Percentiles rank a stretch among this genome's conserved stretches.
Conservation (phyloP, 2,888 invertebrate species). For the Galerucella pusilla region DNA sequence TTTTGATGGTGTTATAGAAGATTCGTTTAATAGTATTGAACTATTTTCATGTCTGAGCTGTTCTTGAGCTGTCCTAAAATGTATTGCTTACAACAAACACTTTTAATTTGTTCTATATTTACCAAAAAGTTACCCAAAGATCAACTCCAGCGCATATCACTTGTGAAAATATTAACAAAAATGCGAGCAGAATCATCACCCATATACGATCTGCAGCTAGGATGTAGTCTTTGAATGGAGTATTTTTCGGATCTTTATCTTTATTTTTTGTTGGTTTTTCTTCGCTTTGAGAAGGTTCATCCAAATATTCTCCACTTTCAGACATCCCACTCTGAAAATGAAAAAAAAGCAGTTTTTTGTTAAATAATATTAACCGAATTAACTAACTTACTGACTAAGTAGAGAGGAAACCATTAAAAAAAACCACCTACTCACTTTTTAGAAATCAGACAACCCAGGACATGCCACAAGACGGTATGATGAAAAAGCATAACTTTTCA, state of each 20-base stretch:
- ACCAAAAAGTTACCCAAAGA: conserved; percentile 60
- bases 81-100: neutral
- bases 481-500: too few relatives aligned
- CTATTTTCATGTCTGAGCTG: conserved; percentile 3
- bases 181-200: conserved; percentile 34
- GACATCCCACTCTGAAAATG: neutral
- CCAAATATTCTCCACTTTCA: neutral
- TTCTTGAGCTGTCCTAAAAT: conserved; percentile 25
- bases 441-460: too few relatives aligned
- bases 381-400: too few relatives aligned
- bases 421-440: too few relatives aligned
- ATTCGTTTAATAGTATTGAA: neutral
- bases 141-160: conserved; percentile 55
- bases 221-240: conserved; percentile 55
- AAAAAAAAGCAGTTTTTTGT: neutral
- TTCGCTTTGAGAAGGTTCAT: neutral
- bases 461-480: too few relatives aligned
- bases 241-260: conserved; percentile 31
- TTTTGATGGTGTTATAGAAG: neutral
- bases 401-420: neutral
- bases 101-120: conserved; percentile 32
- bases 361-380: too few relatives aligned
- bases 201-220: conserved; percentile 51
- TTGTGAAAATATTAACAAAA: conserved; percentile 54
- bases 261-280: conserved; percentile 38